Conservation (phyloP, 2,113 vertebrate genomes). For the Hippoglossus stenolepis region DNA sequence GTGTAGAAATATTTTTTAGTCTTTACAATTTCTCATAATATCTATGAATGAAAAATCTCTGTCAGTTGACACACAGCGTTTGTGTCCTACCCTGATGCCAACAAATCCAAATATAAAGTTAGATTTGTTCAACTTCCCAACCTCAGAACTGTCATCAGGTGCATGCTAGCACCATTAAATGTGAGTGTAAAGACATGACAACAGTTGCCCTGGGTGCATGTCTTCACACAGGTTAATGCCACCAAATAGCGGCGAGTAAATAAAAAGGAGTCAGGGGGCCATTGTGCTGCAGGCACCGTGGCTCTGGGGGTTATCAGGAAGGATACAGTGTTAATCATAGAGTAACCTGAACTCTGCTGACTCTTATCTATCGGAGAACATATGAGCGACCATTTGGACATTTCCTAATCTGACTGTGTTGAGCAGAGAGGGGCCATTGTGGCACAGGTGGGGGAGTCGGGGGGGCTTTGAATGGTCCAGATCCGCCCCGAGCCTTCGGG, state of each 20-base stretch:
- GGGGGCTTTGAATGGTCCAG: constrained; percentile 47
- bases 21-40: background rate
- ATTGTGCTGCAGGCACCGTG: constrained; percentile 42
- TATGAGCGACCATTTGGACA: constrained; percentile 80
- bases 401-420: constrained; percentile 72
- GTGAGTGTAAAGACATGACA: background rate
- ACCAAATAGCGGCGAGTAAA: constrained; percentile 47
- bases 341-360: constrained; percentile 77
- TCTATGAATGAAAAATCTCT: background rate
- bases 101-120: background rate
- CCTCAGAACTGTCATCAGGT: background rate
- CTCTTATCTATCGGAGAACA: constrained; percentile 75
- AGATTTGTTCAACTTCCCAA: too few relatives aligned
- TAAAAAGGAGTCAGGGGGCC: constrained; percentile 32
- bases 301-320: constrained; percentile 70
- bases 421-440: constrained; percentile 75
- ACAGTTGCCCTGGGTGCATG: constrained; percentile 6
- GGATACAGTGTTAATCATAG: constrained; percentile 74
- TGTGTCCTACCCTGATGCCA: too few relatives aligned
- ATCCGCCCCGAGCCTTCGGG: constrained; percentile 65
- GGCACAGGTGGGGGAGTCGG: constrained; percentile 57
- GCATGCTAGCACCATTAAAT: background rate
- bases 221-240: constrained; percentile 53
- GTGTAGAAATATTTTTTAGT: too few relatives aligned
- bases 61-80: too few relatives aligned